These are phyloP conservation scores for Magallana ariakensis DNA, from an alignment of 1,140 invertebrate species.

Conservation along the genomic window DNA sequence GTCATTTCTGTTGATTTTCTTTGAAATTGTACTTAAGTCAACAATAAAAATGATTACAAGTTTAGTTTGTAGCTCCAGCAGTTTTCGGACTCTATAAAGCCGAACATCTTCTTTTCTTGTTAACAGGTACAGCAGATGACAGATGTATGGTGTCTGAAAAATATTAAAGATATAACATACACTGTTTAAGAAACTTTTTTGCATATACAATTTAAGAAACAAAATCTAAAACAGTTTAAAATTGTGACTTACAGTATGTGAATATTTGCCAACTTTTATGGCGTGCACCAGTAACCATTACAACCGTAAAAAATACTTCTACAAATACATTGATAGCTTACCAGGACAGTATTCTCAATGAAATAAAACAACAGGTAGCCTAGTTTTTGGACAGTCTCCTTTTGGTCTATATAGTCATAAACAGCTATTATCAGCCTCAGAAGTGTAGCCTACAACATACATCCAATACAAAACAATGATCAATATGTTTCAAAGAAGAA, in stretches of 20 bases:
- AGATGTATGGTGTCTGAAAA: constrained; percentile 68
- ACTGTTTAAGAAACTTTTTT: too few relatives aligned
- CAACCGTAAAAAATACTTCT: too few relatives aligned
- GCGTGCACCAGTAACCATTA: too few relatives aligned
- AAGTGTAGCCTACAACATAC: neutral
- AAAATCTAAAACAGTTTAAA: too few relatives aligned
- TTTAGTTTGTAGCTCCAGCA: constrained; percentile 69
- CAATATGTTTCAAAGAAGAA: too few relatives aligned
- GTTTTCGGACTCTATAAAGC: constrained; percentile 68
- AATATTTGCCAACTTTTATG: too few relatives aligned
- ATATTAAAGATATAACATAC: neutral
- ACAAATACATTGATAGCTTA: constrained; percentile 48
- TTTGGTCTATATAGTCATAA: constrained; percentile 71
- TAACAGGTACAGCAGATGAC: constrained; percentile 74
- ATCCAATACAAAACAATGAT: too few relatives aligned
- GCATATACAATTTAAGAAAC: too few relatives aligned
- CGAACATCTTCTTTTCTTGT: constrained; percentile 75
- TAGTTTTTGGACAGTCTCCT: constrained; percentile 69
- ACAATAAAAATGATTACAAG: constrained; percentile 52
- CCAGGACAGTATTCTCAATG: constrained; percentile 70
- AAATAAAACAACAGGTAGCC: constrained; percentile 73
- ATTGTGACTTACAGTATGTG: too few relatives aligned
- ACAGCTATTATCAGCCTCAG: neutral
- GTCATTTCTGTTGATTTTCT: neutral
- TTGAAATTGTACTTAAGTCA: neutral